phyloP scores from a whole-genome alignment of 2,797 vertebrate genomes.

The Oceanodroma leucorhoa region DNA sequence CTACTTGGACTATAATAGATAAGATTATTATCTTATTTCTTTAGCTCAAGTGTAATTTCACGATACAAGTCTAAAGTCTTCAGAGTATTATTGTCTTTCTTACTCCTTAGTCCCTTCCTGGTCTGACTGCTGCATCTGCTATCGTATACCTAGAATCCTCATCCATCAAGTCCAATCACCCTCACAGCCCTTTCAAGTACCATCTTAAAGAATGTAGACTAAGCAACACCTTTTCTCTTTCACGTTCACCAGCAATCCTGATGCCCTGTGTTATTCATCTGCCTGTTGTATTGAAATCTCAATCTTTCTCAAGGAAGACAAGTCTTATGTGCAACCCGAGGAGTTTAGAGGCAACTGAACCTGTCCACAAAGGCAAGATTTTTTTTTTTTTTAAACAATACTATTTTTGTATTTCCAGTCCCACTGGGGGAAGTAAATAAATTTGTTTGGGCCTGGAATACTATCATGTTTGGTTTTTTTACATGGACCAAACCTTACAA shows the following conservation, averaged over 20 bases:
- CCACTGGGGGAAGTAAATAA: not conserved
- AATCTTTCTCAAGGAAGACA: not conserved
- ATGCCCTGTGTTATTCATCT: not conserved
- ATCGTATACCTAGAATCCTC: not conserved
- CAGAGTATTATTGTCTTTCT: not conserved
- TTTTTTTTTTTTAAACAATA: not conserved
- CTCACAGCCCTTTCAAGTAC: not conserved
- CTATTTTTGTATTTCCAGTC: not conserved
- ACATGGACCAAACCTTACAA: not conserved
- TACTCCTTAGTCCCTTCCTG: not conserved
- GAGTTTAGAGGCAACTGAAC: not conserved
- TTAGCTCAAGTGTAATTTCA: not conserved
- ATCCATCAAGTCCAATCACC: not conserved
- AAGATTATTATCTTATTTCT: not conserved
- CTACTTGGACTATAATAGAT: not conserved
- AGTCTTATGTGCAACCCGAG: accelerated
- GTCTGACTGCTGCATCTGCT: not conserved
- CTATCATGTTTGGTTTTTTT: not conserved
- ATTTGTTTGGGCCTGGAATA: not conserved
- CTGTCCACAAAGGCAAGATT: not conserved
- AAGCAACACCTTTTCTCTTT: not conserved
- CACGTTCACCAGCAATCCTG: not conserved
- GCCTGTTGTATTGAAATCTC: not conserved
- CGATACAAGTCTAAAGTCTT: not conserved
- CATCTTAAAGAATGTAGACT: not conserved